phyloP scores from a whole-genome alignment of 2,113 vertebrate species.

The Symphodus melops region DNA sequence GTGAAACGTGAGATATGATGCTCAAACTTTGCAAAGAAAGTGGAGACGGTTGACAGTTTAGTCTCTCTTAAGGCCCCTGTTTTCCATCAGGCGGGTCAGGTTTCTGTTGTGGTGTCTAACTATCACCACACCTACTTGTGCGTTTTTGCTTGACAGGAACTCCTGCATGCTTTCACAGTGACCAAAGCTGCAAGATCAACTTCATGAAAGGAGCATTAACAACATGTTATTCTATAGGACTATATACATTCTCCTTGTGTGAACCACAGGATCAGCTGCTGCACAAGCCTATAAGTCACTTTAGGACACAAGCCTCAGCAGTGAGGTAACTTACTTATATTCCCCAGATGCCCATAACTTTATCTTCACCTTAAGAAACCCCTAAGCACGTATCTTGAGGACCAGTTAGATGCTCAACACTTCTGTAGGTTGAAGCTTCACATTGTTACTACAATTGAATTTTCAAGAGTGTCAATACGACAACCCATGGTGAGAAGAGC shows the following conservation, averaged over 20 bases:
- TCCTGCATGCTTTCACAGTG: slow-evolving; percentile 28
- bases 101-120: slow-evolving; percentile 46
- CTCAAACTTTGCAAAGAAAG: background rate
- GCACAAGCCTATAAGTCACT: background rate
- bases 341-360: background rate
- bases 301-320: slow-evolving; percentile 6
- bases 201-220: background rate
- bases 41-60: slow-evolving; percentile 36
- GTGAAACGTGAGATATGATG: slow-evolving; percentile 42
- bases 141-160: slow-evolving; percentile 34
- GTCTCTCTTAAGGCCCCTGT: slow-evolving; percentile 40
- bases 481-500: slow-evolving; percentile 15
- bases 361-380: background rate
- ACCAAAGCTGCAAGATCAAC: background rate
- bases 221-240: background rate
- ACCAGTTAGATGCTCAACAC: background rate
- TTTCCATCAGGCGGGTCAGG: slow-evolving; percentile 38
- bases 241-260: background rate
- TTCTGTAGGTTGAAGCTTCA: slow-evolving; percentile 15
- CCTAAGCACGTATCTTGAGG: too few relatives aligned
- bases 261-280: background rate
- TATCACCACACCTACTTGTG: slow-evolving; percentile 23
- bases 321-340: background rate
- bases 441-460: slow-evolving; percentile 22
- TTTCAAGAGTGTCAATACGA: slow-evolving; percentile 47